Base-by-base conservation (phyloP, 1,140 invertebrate genomes). In the Vanessa tameamea region DNA sequence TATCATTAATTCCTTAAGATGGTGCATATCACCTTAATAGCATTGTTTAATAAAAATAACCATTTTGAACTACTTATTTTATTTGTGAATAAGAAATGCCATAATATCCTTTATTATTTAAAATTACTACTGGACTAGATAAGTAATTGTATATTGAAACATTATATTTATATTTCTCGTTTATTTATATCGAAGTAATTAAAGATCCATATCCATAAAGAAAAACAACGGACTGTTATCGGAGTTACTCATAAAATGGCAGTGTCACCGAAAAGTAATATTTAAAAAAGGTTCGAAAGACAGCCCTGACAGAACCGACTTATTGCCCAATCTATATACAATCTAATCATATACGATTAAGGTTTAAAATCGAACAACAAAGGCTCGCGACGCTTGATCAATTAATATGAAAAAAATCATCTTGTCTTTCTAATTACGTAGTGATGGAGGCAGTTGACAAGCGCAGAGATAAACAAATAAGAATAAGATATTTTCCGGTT, bases 391-490 rank as follows among this genome's bases (percentile, higher is more conserved):
- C 72, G 72, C 74, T 65, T 73, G 77, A 78, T 83, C 83, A 85
- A 86, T 85, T 85, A 85, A 81, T 83, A 83, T 82, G 83, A 82
- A 84, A 86, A 86, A 84, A 83, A 81, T 80, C 75, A 77, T 79
- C 82, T 82, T 84, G 82, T 88, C 82, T 86, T 80, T 87, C 82
- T 86, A 88, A 88, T 88, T 87, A 88, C 82, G 76, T 80, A 78
- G 79, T 81, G 87, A 87, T 83, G 85, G 82, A 84, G 82, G 70
- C 84, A 82, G 84, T 87, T 83, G 85, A 86, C 84, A 84, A 86
- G 80, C 74, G 72, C 63, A 53, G 81, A 87, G 84, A 88, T 88
- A 88, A 87, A 87, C 86, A 87, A 86, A 85, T 83, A 87, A 87
- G 80, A 82, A 79, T 83, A 84, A 79, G 81, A 85, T 78, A 83